A percentile compares a stretch with the other conserved stretches of the same genome.
Evolutionary conservation across 2,888 invertebrate genomes (phyloP).

Genomic region (Oligia strigilis): DNA sequence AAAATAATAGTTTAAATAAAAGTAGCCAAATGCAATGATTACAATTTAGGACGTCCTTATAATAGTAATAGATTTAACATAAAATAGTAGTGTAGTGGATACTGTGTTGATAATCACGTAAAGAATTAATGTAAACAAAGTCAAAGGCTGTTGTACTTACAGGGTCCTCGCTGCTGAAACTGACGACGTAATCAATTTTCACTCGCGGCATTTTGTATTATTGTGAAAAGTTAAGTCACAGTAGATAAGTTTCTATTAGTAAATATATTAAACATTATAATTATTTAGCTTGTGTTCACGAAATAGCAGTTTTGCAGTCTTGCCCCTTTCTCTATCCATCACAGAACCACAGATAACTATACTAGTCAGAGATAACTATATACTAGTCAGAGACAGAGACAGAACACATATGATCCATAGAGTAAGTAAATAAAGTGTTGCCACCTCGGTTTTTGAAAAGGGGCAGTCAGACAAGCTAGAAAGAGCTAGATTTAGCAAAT

Average conservation of each 20-base stretch:
- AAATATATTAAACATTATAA: not conserved
- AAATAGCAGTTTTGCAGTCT: not conserved
- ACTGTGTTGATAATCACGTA: not conserved
- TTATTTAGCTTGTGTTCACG: not conserved
- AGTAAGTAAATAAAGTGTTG: too few relatives aligned
- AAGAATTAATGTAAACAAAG: slow-evolving; percentile 8
- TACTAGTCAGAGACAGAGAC: too few relatives aligned
- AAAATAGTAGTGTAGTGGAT: not conserved
- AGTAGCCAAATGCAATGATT: not conserved
- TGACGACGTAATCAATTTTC: slow-evolving; percentile 92
- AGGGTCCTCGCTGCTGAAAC: slow-evolving; percentile 94
- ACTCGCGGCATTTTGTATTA: slow-evolving; percentile 92
- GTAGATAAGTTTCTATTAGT: not conserved
- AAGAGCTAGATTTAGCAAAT: too few relatives aligned
- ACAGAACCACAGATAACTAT: too few relatives aligned
- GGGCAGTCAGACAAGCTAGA: too few relatives aligned
- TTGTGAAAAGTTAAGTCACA: not conserved
- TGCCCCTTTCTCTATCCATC: too few relatives aligned
- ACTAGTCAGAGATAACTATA: too few relatives aligned
- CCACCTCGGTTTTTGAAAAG: too few relatives aligned
- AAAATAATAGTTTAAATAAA: not conserved
- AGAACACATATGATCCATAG: too few relatives aligned
- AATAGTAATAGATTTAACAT: not conserved
- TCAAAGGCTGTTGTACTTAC: slow-evolving; percentile 85
- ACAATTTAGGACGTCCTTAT: not conserved